These are phyloP conservation scores for Novumbra hubbsi DNA, from an alignment of 2,797 vertebrate species.

Conservation along the genomic window DNA sequence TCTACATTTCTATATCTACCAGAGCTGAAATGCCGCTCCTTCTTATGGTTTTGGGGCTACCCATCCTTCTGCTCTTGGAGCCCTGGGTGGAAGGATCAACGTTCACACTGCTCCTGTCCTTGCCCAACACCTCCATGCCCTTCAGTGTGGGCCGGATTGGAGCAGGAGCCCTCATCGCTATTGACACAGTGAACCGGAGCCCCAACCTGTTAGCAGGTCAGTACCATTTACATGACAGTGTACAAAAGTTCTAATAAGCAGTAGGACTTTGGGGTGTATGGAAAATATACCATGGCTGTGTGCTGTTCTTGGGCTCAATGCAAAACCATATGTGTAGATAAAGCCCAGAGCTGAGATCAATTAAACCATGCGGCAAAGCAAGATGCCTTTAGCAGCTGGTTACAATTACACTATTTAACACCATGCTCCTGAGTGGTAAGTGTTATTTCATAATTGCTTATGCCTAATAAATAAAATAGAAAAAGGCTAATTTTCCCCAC, in stretches of 20 bases:
- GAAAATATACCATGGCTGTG: too few species aligned
- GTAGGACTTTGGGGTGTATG: too few species aligned
- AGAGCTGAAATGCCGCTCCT: conserved; percentile 14
- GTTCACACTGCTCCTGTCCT: conserved; percentile 50
- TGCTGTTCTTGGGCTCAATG: too few species aligned
- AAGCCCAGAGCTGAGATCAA: too few species aligned
- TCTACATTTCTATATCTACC: background rate
- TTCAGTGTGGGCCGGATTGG: conserved; percentile 49
- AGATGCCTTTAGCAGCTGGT: too few species aligned
- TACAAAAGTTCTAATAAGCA: background rate
- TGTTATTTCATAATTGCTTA: too few species aligned
- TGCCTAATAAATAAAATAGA: too few species aligned
- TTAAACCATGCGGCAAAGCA: too few species aligned
- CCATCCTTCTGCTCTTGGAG: conserved; percentile 17
- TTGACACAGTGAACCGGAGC: conserved; percentile 45
- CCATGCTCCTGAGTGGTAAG: too few species aligned
- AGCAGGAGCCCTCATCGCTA: conserved; percentile 47
- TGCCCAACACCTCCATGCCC: conserved; percentile 46
- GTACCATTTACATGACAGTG: background rate
- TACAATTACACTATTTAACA: too few species aligned
- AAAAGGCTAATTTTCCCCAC: too few species aligned
- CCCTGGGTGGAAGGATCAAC: conserved; percentile 9
- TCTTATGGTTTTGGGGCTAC: background rate
- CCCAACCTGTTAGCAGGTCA: conserved; percentile 44
- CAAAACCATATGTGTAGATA: too few species aligned